Percentiles rank a stretch among this genome's conserved stretches.
Conservation (phyloP, 2,888 invertebrate species). For the Deilephila elpenor region DNA sequence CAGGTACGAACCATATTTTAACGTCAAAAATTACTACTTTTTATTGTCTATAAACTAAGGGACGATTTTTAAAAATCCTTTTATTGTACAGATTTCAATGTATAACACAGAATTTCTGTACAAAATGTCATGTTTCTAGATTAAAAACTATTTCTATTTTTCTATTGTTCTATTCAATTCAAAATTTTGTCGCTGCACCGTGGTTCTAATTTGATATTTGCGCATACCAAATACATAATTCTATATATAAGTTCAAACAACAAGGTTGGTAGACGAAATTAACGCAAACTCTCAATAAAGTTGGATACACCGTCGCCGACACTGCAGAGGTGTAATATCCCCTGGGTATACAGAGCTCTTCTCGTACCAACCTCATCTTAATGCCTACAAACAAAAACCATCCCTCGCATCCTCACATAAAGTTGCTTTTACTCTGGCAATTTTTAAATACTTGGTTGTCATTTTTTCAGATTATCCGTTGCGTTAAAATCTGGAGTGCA, state of each 20-base stretch:
- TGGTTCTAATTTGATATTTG: background rate
- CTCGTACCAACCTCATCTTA: slow-evolving; percentile 11
- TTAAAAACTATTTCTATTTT: too few relatives aligned
- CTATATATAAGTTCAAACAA: slow-evolving; percentile 9
- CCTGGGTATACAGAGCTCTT: slow-evolving; percentile 20
- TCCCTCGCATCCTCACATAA: background rate
- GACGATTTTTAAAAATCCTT: too few relatives aligned
- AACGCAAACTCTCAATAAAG: slow-evolving; percentile 33
- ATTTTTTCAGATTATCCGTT: slow-evolving; percentile 32
- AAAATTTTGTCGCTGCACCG: background rate
- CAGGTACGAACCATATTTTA: too few relatives aligned
- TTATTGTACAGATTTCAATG: too few relatives aligned
- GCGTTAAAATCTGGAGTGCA: slow-evolving; percentile 32
- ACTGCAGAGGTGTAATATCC: slow-evolving; percentile 30
- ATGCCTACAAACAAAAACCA: slow-evolving; percentile 7
- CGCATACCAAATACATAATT: slow-evolving; percentile 3
- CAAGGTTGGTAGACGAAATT: slow-evolving; percentile 29
- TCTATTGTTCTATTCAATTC: background rate
- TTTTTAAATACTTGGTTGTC: slow-evolving; percentile 23
- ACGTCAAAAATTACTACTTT: too few relatives aligned
- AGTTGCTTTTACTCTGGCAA: slow-evolving; percentile 3
- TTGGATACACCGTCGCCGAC: slow-evolving; percentile 27
- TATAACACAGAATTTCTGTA: too few relatives aligned
- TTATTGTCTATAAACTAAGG: too few relatives aligned
- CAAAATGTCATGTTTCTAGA: too few relatives aligned